A percentile compares a stretch with the other conserved stretches of the same genome.
Evolutionary conservation across 2,888 invertebrate species (phyloP).

Genomic region (Coelinius sp.): DNA sequence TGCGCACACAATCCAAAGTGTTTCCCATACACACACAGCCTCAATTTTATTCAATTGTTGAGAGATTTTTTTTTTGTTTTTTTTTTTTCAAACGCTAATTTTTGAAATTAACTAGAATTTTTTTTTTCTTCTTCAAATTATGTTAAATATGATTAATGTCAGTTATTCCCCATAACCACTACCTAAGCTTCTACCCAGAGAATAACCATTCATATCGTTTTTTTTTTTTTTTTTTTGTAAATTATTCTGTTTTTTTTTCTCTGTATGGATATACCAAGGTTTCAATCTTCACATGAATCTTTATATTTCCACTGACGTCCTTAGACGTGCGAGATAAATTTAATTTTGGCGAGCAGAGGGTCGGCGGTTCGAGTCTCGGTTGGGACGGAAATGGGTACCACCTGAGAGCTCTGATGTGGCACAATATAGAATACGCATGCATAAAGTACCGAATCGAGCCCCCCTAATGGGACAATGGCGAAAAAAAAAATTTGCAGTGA

Average conservation of each 20-base stretch:
- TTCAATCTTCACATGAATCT: conserved; percentile 14
- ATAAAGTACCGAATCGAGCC: too few relatives aligned
- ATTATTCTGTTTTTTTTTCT: conserved; percentile 9
- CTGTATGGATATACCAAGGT: conserved; percentile 36
- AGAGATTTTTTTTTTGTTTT: conserved; percentile 37
- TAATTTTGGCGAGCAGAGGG: too few relatives aligned
- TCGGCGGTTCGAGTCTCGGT: too few relatives aligned
- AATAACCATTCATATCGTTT: conserved; percentile 43
- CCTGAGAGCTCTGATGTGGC: too few relatives aligned
- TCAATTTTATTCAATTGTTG: conserved; percentile 50
- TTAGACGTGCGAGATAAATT: too few relatives aligned
- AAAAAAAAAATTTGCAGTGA: too few relatives aligned
- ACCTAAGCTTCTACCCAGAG: conserved; percentile 59
- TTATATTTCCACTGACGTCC: too few relatives aligned
- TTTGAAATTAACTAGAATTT: conserved; percentile 7
- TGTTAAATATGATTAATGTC: conserved; percentile 51
- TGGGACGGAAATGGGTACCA: too few relatives aligned
- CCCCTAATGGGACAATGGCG: too few relatives aligned
- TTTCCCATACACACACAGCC: conserved; percentile 65
- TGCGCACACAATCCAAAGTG: conserved; percentile 71
- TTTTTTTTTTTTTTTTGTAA: not conserved
- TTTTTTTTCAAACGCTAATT: conserved; percentile 27
- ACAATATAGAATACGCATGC: too few relatives aligned
- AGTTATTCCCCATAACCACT: conserved; percentile 57
- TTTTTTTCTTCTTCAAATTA: conserved; percentile 33